Evolutionary conservation across 2,113 vertebrate genomes (phyloP).

Genomic region (Carassius carassius): DNA sequence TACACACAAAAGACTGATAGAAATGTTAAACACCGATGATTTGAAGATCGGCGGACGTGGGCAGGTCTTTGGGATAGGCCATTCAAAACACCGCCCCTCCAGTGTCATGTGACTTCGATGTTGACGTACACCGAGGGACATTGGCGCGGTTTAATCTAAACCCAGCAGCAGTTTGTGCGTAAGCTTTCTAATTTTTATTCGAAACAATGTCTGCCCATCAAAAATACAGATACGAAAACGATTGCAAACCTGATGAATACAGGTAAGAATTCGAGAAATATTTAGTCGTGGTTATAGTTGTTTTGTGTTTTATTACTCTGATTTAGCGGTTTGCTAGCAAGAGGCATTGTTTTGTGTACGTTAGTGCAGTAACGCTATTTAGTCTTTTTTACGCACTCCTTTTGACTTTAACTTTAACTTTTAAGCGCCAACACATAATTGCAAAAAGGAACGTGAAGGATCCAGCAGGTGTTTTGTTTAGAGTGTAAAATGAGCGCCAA

Average conservation of each 20-base stretch:
- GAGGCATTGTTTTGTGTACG: neutral
- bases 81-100: neutral
- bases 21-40: neutral
- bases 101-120: conserved; percentile 31
- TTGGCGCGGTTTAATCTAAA: conserved; percentile 52
- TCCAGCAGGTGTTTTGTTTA: conserved; percentile 29
- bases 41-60: neutral
- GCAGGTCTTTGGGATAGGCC: neutral
- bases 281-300: neutral
- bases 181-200: neutral
- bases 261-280: neutral
- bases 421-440: neutral
- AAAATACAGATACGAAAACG: neutral
- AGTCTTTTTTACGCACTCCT: neutral
- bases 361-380: neutral
- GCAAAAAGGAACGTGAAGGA: neutral
- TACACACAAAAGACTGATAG: neutral
- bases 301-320: neutral
- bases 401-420: neutral
- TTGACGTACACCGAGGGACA: conserved; percentile 23
- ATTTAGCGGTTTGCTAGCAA: neutral
- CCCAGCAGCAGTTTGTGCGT: neutral
- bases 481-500: neutral
- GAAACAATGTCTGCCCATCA: conserved; percentile 35
- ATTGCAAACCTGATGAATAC: conserved; percentile 19